A percentile compares a stretch with the other conserved stretches of the same genome.
These are phyloP conservation scores for Troglohyphantes excavatus DNA, from an alignment of 2,888 invertebrate genomes.

Conservation along the genomic window DNA sequence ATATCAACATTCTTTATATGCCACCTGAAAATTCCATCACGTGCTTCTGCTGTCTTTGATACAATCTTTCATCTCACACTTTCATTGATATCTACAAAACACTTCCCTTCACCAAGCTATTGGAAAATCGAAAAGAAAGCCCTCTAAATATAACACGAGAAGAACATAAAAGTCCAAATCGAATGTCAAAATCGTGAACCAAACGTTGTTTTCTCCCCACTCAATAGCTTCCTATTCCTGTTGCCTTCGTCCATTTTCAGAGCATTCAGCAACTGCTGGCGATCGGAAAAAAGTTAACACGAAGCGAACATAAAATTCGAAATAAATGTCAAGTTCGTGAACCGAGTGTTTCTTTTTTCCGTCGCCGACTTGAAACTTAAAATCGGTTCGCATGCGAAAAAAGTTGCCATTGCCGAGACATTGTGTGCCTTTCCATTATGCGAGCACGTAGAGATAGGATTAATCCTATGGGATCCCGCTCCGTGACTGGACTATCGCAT, in stretches of 20 bases:
- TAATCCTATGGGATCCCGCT: constrained; percentile 29
- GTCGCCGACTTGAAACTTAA: neutral
- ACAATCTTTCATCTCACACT: neutral
- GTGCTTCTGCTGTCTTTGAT: neutral
- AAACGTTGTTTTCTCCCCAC: neutral
- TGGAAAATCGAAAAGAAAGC: neutral
- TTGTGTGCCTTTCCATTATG: constrained; percentile 21
- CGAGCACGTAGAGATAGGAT: neutral
- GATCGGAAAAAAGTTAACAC: neutral
- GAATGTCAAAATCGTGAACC: constrained; percentile 21
- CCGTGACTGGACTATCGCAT: constrained; percentile 57
- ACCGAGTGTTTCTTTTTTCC: constrained; percentile 16
- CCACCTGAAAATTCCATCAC: too few relatives aligned
- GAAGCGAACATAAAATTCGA: neutral
- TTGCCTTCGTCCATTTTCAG: neutral
- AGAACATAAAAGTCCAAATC: neutral
- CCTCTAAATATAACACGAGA: neutral
- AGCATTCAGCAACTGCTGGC: neutral
- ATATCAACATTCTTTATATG: too few relatives aligned
- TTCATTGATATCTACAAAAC: neutral
- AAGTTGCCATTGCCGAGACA: neutral
- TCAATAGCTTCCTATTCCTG: neutral
- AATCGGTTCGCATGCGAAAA: constrained; percentile 15
- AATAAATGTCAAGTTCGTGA: constrained; percentile 17
- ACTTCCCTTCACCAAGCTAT: neutral